A percentile compares a stretch with the other conserved stretches of the same genome.
These are phyloP conservation scores for Hippocampus zosterae DNA, from an alignment of 2,113 vertebrate genomes.

Conservation along the genomic window DNA sequence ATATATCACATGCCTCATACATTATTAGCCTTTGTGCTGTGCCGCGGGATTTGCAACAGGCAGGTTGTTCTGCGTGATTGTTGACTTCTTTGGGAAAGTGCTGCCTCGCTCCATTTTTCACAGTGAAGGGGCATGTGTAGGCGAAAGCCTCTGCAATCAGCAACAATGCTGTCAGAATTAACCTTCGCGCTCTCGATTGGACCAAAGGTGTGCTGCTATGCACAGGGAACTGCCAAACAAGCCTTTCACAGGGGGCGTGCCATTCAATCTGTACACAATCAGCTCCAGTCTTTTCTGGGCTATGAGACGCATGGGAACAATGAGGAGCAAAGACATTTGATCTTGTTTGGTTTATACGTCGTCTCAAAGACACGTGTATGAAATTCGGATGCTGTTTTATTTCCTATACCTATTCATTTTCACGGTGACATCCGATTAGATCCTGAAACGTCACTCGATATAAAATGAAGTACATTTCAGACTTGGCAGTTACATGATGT, in stretches of 20 bases:
- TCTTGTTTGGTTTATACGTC: not conserved
- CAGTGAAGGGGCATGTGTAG: conserved; percentile 50
- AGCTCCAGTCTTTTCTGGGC: conserved; percentile 18
- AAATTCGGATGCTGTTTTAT: conserved; percentile 44
- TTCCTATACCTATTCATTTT: conserved; percentile 48
- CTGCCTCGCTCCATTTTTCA: conserved; percentile 50
- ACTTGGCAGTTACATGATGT: not conserved
- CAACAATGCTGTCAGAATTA: conserved; percentile 35
- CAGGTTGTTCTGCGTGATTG: conserved; percentile 60
- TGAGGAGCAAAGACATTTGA: conserved; percentile 23
- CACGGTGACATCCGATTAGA: not conserved
- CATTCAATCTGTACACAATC: conserved; percentile 11
- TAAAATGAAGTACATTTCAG: too few relatives aligned
- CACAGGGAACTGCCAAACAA: conserved; percentile 29
- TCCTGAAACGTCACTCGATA: not conserved
- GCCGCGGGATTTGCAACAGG: conserved; percentile 45
- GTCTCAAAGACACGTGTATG: conserved; percentile 13
- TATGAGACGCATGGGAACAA: conserved; percentile 12
- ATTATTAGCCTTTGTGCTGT: conserved; percentile 31
- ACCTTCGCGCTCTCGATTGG: conserved; percentile 46
- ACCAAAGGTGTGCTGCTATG: conserved; percentile 28
- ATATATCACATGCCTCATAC: conserved; percentile 10
- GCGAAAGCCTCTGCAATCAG: conserved; percentile 42
- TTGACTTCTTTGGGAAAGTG: conserved; percentile 56
- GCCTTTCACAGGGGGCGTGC: conserved; percentile 14